Evolutionary conservation across 1,140 invertebrate species (phyloP).

Genomic region (Papilio helenus): DNA sequence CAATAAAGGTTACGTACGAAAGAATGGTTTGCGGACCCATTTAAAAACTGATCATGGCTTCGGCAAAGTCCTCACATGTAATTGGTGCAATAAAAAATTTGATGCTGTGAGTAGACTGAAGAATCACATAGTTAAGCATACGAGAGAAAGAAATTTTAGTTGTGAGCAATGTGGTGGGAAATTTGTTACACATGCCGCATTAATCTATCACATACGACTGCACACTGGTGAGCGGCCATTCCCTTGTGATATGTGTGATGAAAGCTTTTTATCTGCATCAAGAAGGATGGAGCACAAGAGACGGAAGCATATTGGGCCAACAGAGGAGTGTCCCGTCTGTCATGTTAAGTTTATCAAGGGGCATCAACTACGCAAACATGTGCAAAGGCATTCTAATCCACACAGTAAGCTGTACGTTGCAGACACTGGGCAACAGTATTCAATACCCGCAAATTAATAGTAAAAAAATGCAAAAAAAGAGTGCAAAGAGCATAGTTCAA

Average conservation of each 20-base stretch:
- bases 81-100: slow-evolving; percentile 72
- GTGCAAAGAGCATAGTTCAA: neutral
- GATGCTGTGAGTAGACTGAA: slow-evolving; percentile 62
- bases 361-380: slow-evolving; percentile 56
- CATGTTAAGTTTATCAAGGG: slow-evolving; percentile 59
- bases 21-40: slow-evolving; percentile 63
- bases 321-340: slow-evolving; percentile 63
- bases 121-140: slow-evolving; percentile 68
- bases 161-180: slow-evolving; percentile 64
- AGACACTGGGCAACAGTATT: slow-evolving; percentile 36
- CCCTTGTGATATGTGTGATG: slow-evolving; percentile 64
- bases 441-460: neutral
- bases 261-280: slow-evolving; percentile 70
- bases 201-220: slow-evolving; percentile 64
- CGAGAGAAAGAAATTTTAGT: slow-evolving; percentile 64
- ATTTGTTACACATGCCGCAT: slow-evolving; percentile 65
- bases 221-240: slow-evolving; percentile 72
- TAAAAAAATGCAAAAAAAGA: neutral
- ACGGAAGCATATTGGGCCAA: slow-evolving; percentile 66
- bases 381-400: slow-evolving; percentile 63
- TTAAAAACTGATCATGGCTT: slow-evolving; percentile 66
- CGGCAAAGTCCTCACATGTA: slow-evolving; percentile 59
- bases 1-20: slow-evolving; percentile 58
- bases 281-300: slow-evolving; percentile 67
- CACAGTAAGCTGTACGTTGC: slow-evolving; percentile 63